These are phyloP conservation scores for Dermolepida albohirtum DNA, from an alignment of 2,888 invertebrate genomes.

Conservation along the genomic window DNA sequence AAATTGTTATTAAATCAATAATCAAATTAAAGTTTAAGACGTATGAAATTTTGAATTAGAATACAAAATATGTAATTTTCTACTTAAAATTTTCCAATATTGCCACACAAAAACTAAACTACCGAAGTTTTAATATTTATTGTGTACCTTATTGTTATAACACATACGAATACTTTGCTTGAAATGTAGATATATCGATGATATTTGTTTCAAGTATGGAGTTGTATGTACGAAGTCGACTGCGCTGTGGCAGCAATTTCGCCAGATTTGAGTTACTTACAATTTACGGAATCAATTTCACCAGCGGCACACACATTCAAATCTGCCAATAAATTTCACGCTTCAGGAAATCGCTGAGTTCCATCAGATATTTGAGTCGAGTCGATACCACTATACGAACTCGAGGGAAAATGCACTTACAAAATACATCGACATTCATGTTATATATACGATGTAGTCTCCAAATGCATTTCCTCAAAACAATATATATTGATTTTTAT, in stretches of 20 bases:
- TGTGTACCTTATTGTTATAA: slow-evolving; percentile 14
- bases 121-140: slow-evolving; percentile 7
- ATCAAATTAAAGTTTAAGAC: too few relatives aligned
- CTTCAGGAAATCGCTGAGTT: slow-evolving; percentile 50
- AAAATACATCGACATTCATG: slow-evolving; percentile 15
- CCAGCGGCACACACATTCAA: slow-evolving; percentile 51
- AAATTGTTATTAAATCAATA: too few relatives aligned
- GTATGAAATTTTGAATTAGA: too few relatives aligned
- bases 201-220: slow-evolving; percentile 34
- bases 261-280: slow-evolving; percentile 57
- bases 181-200: slow-evolving; percentile 20
- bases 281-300: slow-evolving; percentile 59
- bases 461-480: too few relatives aligned
- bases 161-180: slow-evolving; percentile 21
- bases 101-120: too few relatives aligned
- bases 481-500: slow-evolving; percentile 2
- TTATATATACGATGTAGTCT: slow-evolving; percentile 17
- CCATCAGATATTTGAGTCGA: slow-evolving; percentile 49
- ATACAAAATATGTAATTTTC: too few relatives aligned
- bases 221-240: slow-evolving; percentile 32
- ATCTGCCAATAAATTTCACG: slow-evolving; percentile 56
- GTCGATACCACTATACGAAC: slow-evolving; percentile 11
- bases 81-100: too few relatives aligned
- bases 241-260: slow-evolving; percentile 45
- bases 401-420: slow-evolving; percentile 23